Evolutionary conservation across 2,113 vertebrate genomes (phyloP), one percentile per base, ranked within the genome.

Genomic region (Amphiprion percula): DNA sequence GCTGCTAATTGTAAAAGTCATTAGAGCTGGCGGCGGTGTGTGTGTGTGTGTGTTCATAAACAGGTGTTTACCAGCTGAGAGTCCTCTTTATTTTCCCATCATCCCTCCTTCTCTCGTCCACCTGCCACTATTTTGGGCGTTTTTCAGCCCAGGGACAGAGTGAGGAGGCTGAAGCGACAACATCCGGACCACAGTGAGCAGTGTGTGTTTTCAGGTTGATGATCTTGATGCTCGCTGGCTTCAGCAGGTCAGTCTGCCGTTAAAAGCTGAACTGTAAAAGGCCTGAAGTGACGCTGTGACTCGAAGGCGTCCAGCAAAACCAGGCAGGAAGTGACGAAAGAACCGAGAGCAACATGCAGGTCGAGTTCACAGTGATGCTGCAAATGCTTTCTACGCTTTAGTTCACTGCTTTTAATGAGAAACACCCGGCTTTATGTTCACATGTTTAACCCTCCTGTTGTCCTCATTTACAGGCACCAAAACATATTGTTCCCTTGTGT

Each of bases 141-240:
- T 44, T 44, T 15, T 44, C 12, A 68, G 81, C 88, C 87, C n/a
- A 17, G 71, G 71, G 88, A 63, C 15, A 80, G 68, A 49, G 41
- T 28, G n/a, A 49, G 26, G n/a, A 26, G 3, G 16, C 14, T 14
- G 52, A 66, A 46, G 54, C 70, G 76, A 87, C 82, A 68, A 79
- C 79, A 81, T 76, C 52, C 24, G 33, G 62, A 53, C 26, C 55
- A 63, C 65, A 21, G 67, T 77, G 77, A 69, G 68, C 44, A 46
- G 14, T 56, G 55, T 74, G 44, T 67, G 26, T 59, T 39, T 56
- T 68, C 47, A 68, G 37, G 75, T 85, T 56, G 77, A 50, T 79
- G 85, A 92, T 74, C 71, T 37, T 90, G 74, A 92, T 90, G 56
- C 23, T 59, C 78, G 84, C 68, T 87, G 90, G 92, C 90, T 87